These are phyloP conservation scores for Chloroceryle aenea DNA, from an alignment of 2,113 vertebrate species.

Conservation along the genomic window DNA sequence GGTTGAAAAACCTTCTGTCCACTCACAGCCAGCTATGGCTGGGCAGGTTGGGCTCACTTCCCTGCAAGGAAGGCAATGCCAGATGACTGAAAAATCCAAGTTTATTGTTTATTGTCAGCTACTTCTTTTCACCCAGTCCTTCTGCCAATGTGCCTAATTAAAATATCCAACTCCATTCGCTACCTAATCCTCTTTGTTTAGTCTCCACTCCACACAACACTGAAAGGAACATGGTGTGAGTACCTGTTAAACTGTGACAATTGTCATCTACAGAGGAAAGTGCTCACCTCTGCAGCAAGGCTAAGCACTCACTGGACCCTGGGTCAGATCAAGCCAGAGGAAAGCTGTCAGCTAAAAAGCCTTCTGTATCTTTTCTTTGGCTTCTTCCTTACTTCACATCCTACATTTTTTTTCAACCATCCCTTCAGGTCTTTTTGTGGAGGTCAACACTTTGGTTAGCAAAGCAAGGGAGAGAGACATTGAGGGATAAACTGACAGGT, in stretches of 20 bases:
- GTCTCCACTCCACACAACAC: neutral
- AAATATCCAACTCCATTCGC: neutral
- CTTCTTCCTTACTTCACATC: neutral
- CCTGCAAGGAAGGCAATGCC: neutral
- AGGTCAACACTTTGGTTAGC: neutral
- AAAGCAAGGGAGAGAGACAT: slow-evolving; percentile 16
- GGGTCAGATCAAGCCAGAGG: neutral
- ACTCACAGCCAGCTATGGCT: neutral
- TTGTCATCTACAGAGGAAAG: neutral
- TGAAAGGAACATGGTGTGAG: neutral
- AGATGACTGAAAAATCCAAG: neutral
- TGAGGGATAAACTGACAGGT: neutral
- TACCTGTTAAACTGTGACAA: neutral
- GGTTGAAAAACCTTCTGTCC: neutral
- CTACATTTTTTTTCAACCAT: neutral
- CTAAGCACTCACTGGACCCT: neutral
- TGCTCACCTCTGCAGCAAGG: neutral
- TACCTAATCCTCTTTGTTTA: neutral
- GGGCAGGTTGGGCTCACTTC: neutral
- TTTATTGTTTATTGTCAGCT: neutral
- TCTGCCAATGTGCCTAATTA: neutral
- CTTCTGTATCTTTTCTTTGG: neutral
- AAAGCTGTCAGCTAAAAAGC: neutral
- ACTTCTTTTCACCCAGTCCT: neutral
- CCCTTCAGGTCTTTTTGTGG: neutral